Conservation (phyloP, 2,888 invertebrate genomes). For the Lydus trimaculatus region DNA sequence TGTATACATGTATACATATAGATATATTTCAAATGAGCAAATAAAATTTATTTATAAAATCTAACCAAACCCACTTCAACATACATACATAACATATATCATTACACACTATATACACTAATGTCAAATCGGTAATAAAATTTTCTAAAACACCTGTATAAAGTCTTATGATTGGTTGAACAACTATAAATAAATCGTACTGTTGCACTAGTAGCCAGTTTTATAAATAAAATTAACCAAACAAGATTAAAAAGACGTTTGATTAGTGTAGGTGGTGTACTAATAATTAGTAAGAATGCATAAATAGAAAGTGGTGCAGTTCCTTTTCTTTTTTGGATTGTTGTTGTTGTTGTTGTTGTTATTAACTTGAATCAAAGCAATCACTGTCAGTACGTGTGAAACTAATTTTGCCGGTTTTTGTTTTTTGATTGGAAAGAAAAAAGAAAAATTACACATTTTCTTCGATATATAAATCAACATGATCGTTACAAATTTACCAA, state of each 20-base stretch:
- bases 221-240: slow-evolving; percentile 39
- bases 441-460: slow-evolving; percentile 7
- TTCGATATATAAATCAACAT: slow-evolving; percentile 9
- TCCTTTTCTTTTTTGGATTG: slow-evolving; percentile 28
- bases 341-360: slow-evolving; percentile 21
- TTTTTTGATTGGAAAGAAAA: not conserved
- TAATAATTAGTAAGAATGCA: slow-evolving; percentile 55
- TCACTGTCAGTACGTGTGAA: not conserved
- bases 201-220: slow-evolving; percentile 7
- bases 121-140: slow-evolving; percentile 47
- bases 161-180: slow-evolving; percentile 47
- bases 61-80: slow-evolving; percentile 37
- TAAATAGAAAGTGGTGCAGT: slow-evolving; percentile 53
- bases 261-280: slow-evolving; percentile 53
- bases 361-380: slow-evolving; percentile 21
- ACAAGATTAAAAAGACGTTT: slow-evolving; percentile 38
- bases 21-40: not conserved
- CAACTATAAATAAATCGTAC: slow-evolving; percentile 40
- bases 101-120: slow-evolving; percentile 36
- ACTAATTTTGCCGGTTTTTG: not conserved
- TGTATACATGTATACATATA: not conserved
- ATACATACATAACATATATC: slow-evolving; percentile 33
- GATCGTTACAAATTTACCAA: slow-evolving; percentile 14
- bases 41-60: not conserved
- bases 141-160: slow-evolving; percentile 51